These are phyloP conservation scores for Hemiscyllium ocellatum DNA, from an alignment of 2,113 vertebrate species.

Conservation along the genomic window DNA sequence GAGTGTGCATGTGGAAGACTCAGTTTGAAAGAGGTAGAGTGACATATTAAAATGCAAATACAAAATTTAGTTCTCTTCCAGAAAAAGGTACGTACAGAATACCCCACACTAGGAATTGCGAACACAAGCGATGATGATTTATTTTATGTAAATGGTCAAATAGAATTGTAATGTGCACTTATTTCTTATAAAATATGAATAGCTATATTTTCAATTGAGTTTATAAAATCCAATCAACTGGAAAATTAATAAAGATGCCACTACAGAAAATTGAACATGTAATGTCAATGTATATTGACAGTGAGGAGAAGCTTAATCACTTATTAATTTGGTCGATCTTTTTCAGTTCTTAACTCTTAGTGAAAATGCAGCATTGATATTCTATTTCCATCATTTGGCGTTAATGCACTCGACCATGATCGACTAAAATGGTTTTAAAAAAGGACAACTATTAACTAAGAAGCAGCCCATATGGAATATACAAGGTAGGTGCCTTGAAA, in stretches of 20 bases:
- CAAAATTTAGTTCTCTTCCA: neutral
- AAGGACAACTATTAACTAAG: no score
- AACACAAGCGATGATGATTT: neutral
- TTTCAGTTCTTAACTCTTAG: neutral
- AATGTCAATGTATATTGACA: neutral
- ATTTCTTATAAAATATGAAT: slow-evolving; percentile 5
- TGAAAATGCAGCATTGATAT: no score
- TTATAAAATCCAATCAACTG: neutral
- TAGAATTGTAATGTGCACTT: neutral
- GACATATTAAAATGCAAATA: neutral
- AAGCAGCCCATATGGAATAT: no score
- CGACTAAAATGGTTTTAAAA: no score
- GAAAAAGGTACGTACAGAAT: neutral
- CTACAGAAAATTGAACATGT: neutral
- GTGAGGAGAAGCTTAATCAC: neutral
- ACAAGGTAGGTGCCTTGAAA: no score
- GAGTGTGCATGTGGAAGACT: neutral
- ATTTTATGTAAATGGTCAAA: neutral
- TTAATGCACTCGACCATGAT: no score
- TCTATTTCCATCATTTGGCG: no score
- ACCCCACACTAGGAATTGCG: neutral
- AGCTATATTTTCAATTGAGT: neutral
- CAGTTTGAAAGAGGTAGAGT: neutral
- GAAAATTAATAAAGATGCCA: neutral
- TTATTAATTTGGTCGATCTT: neutral